Evolutionary conservation across 2,113 vertebrate genomes (phyloP), one percentile per base, ranked within the genome.

Genomic region (Nibea coibor): DNA sequence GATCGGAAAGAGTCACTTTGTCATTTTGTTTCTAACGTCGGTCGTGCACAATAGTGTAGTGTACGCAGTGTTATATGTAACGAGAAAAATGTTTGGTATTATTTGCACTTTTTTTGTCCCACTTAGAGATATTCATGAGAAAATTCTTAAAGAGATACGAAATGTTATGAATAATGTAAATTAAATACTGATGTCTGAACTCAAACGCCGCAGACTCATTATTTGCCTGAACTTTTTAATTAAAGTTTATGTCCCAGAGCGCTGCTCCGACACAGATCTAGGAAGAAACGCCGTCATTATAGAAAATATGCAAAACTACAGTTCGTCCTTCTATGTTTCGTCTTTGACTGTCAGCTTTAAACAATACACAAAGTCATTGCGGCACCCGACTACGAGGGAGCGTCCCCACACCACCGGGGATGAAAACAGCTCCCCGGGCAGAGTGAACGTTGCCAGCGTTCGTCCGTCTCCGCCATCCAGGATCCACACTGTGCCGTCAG

Each of bases 321-420:
- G 42, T 7, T 17, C 15, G 14, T 68, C 31, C 59, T 20, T 73
- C 31, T 72, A 10, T 0, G 1, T 57, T 20, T 81, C 54, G 17
- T 82, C 69, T 63, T 62, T 9, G 8, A 71, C 24, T 47, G 84
- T 89, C 22, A 95, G 75, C 42, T 97, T 96, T 50, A 99, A 88
- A 93, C 97, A 97, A 84, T 99, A 98, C 81, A 99, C 92, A 64
- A 92, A 95, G 93, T 99, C 96, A 87, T 99, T 96, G 84, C 98
- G 97, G 90, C 98, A 99, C 28, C 98, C 98, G 54, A 99, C 92
- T 42, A 98, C 70, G 0, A 99, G 90, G 24, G 85, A 93, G 22
- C 88, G 93, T 71, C 89, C 93, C 92, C 95, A 97, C 58, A 96
- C 91, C 22, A 97, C 90, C 0, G 97, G 97, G 10, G 98, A 99